Evolutionary conservation across 2,888 invertebrate genomes (phyloP).

Genomic region (Dolichopus griseipennis): DNA sequence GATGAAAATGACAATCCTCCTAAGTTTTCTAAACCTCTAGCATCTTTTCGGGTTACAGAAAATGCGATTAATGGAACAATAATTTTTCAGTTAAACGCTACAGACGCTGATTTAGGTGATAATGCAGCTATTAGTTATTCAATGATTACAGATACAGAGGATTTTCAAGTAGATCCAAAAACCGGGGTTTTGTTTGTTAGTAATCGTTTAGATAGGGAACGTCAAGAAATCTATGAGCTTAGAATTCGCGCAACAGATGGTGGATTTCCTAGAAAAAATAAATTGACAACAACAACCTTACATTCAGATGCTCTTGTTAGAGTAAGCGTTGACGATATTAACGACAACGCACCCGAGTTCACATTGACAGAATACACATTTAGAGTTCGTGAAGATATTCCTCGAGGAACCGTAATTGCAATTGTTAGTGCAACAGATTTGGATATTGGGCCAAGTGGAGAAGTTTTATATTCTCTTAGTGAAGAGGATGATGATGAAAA

Average conservation of each 20-base stretch:
- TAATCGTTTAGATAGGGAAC: slow-evolving; percentile 74
- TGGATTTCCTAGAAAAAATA: slow-evolving; percentile 41
- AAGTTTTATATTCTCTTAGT: slow-evolving; percentile 68
- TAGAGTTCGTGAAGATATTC: slow-evolving; percentile 84
- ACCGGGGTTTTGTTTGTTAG: slow-evolving; percentile 70
- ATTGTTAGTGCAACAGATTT: slow-evolving; percentile 73
- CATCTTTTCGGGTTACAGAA: slow-evolving; percentile 78
- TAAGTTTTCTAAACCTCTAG: slow-evolving; percentile 69
- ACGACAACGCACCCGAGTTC: slow-evolving; percentile 81
- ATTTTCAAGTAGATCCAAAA: slow-evolving; percentile 68
- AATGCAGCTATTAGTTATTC: slow-evolving; percentile 69
- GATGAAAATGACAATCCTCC: slow-evolving; percentile 91
- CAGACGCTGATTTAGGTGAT: slow-evolving; percentile 73
- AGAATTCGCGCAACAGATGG: slow-evolving; percentile 68
- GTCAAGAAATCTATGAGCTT: slow-evolving; percentile 69
- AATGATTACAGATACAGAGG: slow-evolving; percentile 63
- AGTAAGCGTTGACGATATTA: slow-evolving; percentile 78
- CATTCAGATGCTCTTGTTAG: slow-evolving; percentile 75
- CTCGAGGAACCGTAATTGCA: slow-evolving; percentile 76
- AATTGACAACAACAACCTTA: slow-evolving; percentile 45
- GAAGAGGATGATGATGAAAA: slow-evolving; percentile 61
- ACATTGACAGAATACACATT: slow-evolving; percentile 65
- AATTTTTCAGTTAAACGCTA: slow-evolving; percentile 73
- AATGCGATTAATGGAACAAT: slow-evolving; percentile 76
- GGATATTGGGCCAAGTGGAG: slow-evolving; percentile 75